These are phyloP conservation scores for Lordiphosa clarofinis DNA, from an alignment of 1,140 invertebrate genomes.

Conservation along the genomic window DNA sequence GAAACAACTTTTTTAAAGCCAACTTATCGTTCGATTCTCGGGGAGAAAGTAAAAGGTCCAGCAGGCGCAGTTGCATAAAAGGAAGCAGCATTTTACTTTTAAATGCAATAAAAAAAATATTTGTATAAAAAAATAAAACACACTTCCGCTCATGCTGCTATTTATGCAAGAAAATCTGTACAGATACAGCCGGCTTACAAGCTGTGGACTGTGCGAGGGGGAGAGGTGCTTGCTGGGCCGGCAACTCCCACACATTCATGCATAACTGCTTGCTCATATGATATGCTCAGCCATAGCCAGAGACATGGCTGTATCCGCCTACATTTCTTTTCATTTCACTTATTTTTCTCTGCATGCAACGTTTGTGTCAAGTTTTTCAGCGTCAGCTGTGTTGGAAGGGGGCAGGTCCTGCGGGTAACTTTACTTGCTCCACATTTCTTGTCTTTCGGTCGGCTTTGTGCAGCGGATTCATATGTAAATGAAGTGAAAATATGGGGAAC, in stretches of 20 bases:
- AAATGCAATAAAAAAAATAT: conserved; percentile 37
- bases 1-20: conserved; percentile 40
- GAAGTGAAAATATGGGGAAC: conserved; percentile 45
- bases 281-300: conserved; percentile 41
- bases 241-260: conserved; percentile 7
- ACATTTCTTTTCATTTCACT: conserved; percentile 50
- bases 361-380: conserved; percentile 65
- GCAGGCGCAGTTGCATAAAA: conserved; percentile 10
- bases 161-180: conserved; percentile 68
- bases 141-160: conserved; percentile 55
- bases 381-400: conserved; percentile 40
- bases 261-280: conserved; percentile 42
- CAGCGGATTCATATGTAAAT: conserved; percentile 65
- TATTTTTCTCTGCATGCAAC: conserved; percentile 36
- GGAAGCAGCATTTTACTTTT: conserved; percentile 59
- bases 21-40: conserved; percentile 44
- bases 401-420: conserved; percentile 22
- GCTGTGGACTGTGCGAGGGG: background rate
- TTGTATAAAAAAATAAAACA: conserved; percentile 4
- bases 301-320: conserved; percentile 35
- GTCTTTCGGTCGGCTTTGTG: conserved; percentile 55
- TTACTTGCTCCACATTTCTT: conserved; percentile 56
- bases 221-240: too few species aligned
- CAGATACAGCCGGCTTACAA: conserved; percentile 58
- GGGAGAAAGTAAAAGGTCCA: conserved; percentile 3